phyloP scores from a whole-genome alignment of 2,113 vertebrate genomes.

The Lanius collurio region DNA sequence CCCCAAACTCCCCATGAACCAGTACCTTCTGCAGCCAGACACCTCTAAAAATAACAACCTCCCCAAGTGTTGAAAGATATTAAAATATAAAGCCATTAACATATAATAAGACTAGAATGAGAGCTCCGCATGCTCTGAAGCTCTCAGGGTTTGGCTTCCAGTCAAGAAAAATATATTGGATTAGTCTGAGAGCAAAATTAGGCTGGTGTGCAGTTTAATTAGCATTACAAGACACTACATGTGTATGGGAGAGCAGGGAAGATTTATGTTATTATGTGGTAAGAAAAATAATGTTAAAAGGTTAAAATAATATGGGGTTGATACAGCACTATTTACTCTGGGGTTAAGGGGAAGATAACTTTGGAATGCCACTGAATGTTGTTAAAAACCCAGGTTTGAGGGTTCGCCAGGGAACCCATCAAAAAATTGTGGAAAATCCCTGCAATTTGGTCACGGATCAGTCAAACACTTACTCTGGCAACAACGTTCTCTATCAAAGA shows the following conservation, averaged over 20 bases:
- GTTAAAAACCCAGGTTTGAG: background rate
- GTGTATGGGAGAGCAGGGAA: slow-evolving; percentile 29
- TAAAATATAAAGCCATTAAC: slow-evolving; percentile 49
- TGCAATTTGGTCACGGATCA: background rate
- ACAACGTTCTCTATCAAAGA: background rate
- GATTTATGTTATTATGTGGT: slow-evolving; percentile 44
- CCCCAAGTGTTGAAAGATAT: slow-evolving; percentile 30
- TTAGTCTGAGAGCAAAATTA: slow-evolving; percentile 44
- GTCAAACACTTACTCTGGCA: background rate
- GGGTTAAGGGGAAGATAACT: background rate
- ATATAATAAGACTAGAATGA: slow-evolving; percentile 10
- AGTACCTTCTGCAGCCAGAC: slow-evolving; percentile 21
- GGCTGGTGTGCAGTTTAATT: slow-evolving; percentile 49
- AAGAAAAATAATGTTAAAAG: slow-evolving; percentile 26
- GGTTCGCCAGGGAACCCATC: background rate
- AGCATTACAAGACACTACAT: slow-evolving; percentile 62
- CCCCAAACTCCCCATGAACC: background rate
- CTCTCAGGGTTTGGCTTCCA: slow-evolving; percentile 40
- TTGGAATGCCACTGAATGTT: background rate
- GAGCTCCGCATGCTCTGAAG: background rate
- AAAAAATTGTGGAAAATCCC: background rate
- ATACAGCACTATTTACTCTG: background rate
- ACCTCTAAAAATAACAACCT: slow-evolving; percentile 48
- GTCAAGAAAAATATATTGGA: slow-evolving; percentile 59
- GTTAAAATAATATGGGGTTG: slow-evolving; percentile 1